A percentile compares a stretch with the other conserved stretches of the same genome.
Evolutionary conservation across 2,888 invertebrate genomes (phyloP).

Genomic region (Diarsia mendica): DNA sequence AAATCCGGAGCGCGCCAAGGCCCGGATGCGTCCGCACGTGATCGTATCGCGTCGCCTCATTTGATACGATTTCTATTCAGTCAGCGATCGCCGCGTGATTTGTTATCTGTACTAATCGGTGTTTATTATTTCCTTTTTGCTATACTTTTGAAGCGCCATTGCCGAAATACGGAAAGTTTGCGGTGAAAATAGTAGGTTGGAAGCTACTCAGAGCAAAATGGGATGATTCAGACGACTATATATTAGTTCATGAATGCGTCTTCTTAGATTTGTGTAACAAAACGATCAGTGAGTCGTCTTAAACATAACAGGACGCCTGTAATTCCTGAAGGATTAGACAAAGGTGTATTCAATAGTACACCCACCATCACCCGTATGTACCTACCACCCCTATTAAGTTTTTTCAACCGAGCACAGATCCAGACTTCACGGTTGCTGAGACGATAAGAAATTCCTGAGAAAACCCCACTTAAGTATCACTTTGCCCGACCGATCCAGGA

Average conservation of each 20-base stretch:
- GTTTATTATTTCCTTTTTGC: slow-evolving; percentile 75
- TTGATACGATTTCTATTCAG: slow-evolving; percentile 78
- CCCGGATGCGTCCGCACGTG: slow-evolving; percentile 78
- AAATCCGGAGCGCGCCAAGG: slow-evolving; percentile 46
- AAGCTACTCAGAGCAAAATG: not conserved
- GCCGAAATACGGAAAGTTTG: slow-evolving; percentile 27
- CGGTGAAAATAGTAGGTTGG: not conserved
- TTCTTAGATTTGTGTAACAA: not conserved
- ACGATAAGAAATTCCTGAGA: too few relatives aligned
- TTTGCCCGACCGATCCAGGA: too few relatives aligned
- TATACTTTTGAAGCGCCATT: slow-evolving; percentile 56
- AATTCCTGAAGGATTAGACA: too few relatives aligned
- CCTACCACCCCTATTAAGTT: too few relatives aligned
- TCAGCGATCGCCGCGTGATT: slow-evolving; percentile 72
- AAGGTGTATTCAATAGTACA: too few relatives aligned
- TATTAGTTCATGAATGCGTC: not conserved
- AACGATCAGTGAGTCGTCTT: too few relatives aligned
- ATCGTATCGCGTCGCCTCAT: slow-evolving; percentile 72
- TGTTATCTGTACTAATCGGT: slow-evolving; percentile 78
- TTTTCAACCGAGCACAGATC: too few relatives aligned
- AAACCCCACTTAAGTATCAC: too few relatives aligned
- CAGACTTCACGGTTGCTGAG: too few relatives aligned
- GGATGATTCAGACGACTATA: not conserved
- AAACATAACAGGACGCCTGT: too few relatives aligned
- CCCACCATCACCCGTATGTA: too few relatives aligned